Conservation (phyloP, 2,797 vertebrate species). For the Gambusia yucatana region DNA sequence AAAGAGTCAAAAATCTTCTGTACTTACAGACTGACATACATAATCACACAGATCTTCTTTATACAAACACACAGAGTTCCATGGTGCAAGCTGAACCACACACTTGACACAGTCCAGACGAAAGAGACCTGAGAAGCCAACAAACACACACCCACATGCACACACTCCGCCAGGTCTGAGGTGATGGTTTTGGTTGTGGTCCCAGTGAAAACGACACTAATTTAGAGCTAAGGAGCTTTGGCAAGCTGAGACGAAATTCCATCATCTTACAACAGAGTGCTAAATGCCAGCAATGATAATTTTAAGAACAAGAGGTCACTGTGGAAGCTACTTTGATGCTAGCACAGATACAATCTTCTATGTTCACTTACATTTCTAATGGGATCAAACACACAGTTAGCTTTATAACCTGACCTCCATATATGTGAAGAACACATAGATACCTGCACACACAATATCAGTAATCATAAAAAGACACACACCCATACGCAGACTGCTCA, state of each 20-base stretch:
- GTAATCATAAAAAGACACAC: conserved; percentile 6
- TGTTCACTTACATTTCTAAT: conserved; percentile 29
- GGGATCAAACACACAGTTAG: conserved; percentile 41
- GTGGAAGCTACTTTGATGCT: conserved; percentile 19
- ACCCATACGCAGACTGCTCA: conserved; percentile 12
- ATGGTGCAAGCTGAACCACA: conserved; percentile 48
- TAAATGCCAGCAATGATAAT: conserved; percentile 32
- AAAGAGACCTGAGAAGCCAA: conserved; percentile 59
- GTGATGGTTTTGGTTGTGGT: conserved; percentile 73
- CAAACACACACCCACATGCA: conserved; percentile 40
- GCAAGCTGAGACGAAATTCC: conserved; percentile 36
- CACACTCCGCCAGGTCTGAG: conserved; percentile 59
- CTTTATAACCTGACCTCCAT: conserved; percentile 40
- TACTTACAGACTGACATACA: conserved; percentile 18
- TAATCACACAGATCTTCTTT: conserved; percentile 14
- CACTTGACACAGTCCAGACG: conserved; percentile 73
- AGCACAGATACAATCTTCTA: conserved; percentile 13
- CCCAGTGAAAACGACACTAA: conserved; percentile 72
- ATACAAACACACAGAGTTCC: conserved; percentile 16
- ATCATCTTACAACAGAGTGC: conserved; percentile 21
- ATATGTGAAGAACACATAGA: conserved; percentile 20
- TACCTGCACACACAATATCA: conserved; percentile 7
- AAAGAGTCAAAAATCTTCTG: background rate
- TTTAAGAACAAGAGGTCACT: conserved; percentile 8
- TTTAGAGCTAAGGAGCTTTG: conserved; percentile 66